Evolutionary conservation across 2,113 vertebrate genomes (phyloP).

Genomic region (Gallinago media): DNA sequence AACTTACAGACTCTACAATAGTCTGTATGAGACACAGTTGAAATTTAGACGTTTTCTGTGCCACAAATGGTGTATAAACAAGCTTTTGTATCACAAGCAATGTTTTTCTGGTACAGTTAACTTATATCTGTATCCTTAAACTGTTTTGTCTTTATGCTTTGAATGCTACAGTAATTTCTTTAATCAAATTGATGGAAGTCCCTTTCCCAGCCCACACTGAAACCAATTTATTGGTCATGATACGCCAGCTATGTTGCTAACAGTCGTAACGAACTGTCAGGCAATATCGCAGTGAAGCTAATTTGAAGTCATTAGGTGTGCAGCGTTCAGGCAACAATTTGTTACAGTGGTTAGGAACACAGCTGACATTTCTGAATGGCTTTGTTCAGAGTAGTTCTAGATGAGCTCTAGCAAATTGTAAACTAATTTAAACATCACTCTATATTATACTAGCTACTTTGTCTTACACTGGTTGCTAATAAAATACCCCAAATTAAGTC

Average conservation of each 20-base stretch:
- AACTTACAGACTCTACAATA: background rate
- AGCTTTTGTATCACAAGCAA: constrained; percentile 69
- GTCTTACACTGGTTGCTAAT: constrained; percentile 92
- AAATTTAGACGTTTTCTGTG: constrained; percentile 42
- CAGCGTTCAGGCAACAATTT: constrained; percentile 98
- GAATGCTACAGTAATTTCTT: constrained; percentile 98
- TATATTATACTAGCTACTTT: constrained; percentile 94
- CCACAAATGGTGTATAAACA: constrained; percentile 57
- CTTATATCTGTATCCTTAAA: constrained; percentile 86
- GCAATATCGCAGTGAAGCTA: constrained; percentile 94
- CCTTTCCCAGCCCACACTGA: constrained; percentile 91
- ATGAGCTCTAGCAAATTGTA: constrained; percentile 99
- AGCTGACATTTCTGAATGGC: constrained; percentile 92
- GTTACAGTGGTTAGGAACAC: constrained; percentile 94
- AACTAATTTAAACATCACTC: constrained; percentile 99
- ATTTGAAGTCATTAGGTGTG: constrained; percentile 99
- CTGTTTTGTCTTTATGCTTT: constrained; percentile 88
- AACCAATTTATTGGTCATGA: constrained; percentile 99
- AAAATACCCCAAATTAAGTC: constrained; percentile 87
- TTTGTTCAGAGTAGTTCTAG: constrained; percentile 94
- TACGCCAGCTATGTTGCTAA: constrained; percentile 96
- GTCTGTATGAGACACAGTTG: background rate
- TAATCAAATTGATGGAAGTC: constrained; percentile 99
- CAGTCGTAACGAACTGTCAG: constrained; percentile 99
- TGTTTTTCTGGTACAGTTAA: constrained; percentile 83